These are phyloP conservation scores for Drosophila santomea DNA, from an alignment of 1,140 invertebrate species.

Conservation along the genomic window DNA sequence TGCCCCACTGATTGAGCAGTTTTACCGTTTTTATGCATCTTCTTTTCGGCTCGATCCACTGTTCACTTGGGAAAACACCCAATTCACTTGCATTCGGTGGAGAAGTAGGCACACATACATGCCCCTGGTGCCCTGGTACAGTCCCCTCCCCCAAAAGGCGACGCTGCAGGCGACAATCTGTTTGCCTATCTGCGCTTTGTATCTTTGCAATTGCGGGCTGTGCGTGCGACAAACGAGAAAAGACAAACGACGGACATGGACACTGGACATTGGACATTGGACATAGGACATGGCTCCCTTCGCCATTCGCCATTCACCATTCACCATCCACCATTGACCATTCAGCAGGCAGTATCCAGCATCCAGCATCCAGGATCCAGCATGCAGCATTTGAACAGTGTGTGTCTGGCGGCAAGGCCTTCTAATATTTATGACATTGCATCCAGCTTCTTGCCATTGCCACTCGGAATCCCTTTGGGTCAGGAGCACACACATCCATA, in stretches of 20 bases:
- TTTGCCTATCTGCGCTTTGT: constrained; percentile 71
- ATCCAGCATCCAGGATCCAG: neutral
- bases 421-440: constrained; percentile 75
- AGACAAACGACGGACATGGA: constrained; percentile 18
- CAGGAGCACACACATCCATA: constrained; percentile 39
- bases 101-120: constrained; percentile 6
- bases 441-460: constrained; percentile 4
- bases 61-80: neutral
- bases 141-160: constrained; percentile 10
- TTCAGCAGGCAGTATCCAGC: constrained; percentile 8
- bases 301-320: constrained; percentile 14
- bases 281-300: neutral
- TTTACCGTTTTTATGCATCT: neutral
- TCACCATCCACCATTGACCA: constrained; percentile 14
- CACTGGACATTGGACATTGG: constrained; percentile 2
- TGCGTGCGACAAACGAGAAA: constrained; percentile 41
- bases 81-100: constrained; percentile 9
- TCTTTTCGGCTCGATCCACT: neutral
- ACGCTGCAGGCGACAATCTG: constrained; percentile 75
- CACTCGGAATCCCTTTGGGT: constrained; percentile 8
- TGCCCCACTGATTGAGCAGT: too few species aligned
- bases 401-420: constrained; percentile 42
- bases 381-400: constrained; percentile 7
- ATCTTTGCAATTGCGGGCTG: constrained; percentile 50
- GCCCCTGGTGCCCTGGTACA: neutral